Percentiles rank a stretch among this genome's conserved stretches.
Evolutionary conservation across 2,113 vertebrate genomes (phyloP).

Genomic region (Podiceps cristatus): DNA sequence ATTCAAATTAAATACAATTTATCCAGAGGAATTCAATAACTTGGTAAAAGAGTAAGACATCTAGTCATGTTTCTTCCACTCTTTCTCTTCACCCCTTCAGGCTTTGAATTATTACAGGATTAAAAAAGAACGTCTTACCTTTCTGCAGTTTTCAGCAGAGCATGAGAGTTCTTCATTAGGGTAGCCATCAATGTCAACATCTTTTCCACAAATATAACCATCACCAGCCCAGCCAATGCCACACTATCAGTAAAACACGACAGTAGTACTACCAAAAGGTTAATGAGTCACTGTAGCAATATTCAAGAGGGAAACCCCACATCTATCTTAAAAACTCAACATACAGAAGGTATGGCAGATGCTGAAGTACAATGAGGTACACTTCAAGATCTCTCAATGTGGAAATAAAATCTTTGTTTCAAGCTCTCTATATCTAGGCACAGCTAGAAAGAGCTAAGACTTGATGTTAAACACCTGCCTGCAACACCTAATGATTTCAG

Average conservation of each 20-base stretch:
- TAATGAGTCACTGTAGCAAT: neutral
- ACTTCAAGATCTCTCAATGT: neutral
- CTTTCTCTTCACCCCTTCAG: neutral
- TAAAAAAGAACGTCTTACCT: constrained; percentile 78
- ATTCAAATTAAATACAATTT: neutral
- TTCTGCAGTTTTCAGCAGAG: constrained; percentile 84
- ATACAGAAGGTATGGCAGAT: neutral
- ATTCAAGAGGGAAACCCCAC: neutral
- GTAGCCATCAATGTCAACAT: constrained; percentile 95
- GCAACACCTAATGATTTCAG: neutral
- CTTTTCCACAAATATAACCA: constrained; percentile 91
- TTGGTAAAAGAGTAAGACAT: neutral
- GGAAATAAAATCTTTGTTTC: neutral
- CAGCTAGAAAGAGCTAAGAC: neutral
- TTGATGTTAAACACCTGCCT: neutral
- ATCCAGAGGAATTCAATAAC: neutral
- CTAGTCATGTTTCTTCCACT: neutral
- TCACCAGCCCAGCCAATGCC: constrained; percentile 94
- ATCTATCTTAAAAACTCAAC: neutral
- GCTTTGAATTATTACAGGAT: neutral
- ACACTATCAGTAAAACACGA: constrained; percentile 80
- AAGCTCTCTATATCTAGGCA: neutral
- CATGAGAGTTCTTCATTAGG: constrained; percentile 87
- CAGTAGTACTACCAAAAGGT: neutral
- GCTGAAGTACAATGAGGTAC: neutral